A percentile compares a stretch with the other conserved stretches of the same genome.
Evolutionary conservation across 2,797 vertebrate genomes (phyloP).

Genomic region (Lagorchestes hirsutus): DNA sequence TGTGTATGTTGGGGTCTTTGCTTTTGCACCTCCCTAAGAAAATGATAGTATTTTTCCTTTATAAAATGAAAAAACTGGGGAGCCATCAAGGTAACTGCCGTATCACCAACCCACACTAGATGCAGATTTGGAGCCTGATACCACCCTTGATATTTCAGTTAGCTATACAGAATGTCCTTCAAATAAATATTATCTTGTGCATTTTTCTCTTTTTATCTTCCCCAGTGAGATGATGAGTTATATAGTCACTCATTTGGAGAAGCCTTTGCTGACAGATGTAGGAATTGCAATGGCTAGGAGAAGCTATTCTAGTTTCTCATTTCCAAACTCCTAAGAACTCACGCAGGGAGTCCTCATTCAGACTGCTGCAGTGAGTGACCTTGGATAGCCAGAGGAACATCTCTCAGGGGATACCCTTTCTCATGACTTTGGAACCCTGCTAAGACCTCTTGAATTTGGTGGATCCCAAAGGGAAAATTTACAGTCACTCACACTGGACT

Average conservation of each 20-base stretch:
- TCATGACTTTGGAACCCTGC: background rate
- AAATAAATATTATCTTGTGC: background rate
- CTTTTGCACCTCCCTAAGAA: background rate
- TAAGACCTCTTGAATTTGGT: background rate
- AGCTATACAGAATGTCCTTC: background rate
- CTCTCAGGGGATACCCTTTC: background rate
- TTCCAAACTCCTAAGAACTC: background rate
- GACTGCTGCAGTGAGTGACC: background rate
- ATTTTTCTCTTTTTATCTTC: background rate
- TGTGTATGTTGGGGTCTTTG: no score
- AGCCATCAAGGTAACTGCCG: background rate
- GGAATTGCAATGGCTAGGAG: background rate
- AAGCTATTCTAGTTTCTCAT: background rate
- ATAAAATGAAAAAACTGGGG: background rate
- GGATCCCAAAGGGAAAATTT: background rate
- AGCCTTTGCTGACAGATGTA: background rate
- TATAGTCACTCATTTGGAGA: background rate
- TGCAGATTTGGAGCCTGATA: background rate
- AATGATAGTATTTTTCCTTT: background rate
- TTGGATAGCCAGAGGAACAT: background rate
- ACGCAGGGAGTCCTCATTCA: background rate
- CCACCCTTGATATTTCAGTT: background rate
- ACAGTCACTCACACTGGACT: background rate
- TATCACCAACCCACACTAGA: background rate
- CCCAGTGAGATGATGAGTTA: background rate